phyloP scores from a whole-genome alignment of 2,888 invertebrate species.

The Disparrhopalites patrizii region DNA sequence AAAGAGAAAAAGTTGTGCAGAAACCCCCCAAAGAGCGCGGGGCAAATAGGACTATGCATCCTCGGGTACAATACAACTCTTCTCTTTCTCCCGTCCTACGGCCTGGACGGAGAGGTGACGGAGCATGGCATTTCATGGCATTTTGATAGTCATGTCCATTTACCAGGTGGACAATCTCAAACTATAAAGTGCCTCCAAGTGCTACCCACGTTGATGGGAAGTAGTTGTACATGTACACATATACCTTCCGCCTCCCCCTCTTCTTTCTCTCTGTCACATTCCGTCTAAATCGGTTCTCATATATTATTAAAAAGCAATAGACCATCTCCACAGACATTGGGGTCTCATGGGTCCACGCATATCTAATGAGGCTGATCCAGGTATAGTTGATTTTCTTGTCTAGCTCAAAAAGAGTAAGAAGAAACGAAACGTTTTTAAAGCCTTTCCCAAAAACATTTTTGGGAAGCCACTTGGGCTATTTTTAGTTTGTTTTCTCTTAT shows the following conservation, averaged over 20 bases:
- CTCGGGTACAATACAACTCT: no score
- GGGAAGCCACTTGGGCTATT: no score
- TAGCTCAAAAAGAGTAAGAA: no score
- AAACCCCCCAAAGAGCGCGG: slow-evolving; percentile 17
- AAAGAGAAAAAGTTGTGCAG: no score
- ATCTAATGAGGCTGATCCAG: slow-evolving; percentile 12
- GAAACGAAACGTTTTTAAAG: no score
- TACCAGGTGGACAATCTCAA: slow-evolving; percentile 19
- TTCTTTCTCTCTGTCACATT: background rate
- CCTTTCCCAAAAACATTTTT: no score
- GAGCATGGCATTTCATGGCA: slow-evolving; percentile 17
- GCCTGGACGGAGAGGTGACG: background rate
- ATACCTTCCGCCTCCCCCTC: no score
- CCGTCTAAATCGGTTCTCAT: background rate
- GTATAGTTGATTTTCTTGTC: slow-evolving; percentile 12
- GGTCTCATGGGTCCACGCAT: background rate
- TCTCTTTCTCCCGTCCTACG: no score
- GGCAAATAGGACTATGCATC: slow-evolving; percentile 3
- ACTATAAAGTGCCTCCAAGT: background rate
- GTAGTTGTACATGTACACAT: no score
- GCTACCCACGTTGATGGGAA: no score
- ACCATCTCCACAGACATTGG: background rate
- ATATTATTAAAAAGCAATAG: slow-evolving; percentile 7
- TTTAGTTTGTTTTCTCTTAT: no score
- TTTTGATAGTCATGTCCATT: slow-evolving; percentile 14